Percentiles rank a stretch among this genome's conserved stretches.
These are phyloP conservation scores for Actinia equina DNA, from an alignment of 64 coral and sea anemone species.

Conservation along the genomic window DNA sequence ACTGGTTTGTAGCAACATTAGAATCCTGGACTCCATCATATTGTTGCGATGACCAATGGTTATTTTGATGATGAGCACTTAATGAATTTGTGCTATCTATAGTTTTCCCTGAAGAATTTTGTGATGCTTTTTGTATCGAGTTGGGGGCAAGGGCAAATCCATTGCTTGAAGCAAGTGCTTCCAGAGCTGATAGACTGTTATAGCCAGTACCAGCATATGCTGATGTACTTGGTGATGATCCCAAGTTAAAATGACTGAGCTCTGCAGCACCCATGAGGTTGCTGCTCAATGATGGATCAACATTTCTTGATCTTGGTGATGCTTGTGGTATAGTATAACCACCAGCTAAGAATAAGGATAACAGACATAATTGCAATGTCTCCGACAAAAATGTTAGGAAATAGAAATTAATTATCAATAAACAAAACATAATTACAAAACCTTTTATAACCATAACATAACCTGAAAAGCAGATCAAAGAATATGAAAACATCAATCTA, in stretches of 20 bases:
- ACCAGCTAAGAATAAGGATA: slow-evolving; percentile 21
- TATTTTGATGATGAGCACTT: slow-evolving; percentile 11
- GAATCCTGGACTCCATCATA: neutral
- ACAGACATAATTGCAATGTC: slow-evolving; percentile 10
- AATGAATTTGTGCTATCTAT: neutral
- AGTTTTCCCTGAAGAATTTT: slow-evolving; percentile 5
- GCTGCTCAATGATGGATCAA: slow-evolving; percentile 12
- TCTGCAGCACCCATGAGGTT: neutral
- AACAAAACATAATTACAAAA: neutral
- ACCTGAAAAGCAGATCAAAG: neutral
- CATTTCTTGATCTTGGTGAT: slow-evolving; percentile 40
- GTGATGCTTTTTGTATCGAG: neutral
- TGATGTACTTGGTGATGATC: slow-evolving; percentile 5
- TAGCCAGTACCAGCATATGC: neutral
- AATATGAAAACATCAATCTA: no score
- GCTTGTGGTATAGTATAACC: neutral
- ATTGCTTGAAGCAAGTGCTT: slow-evolving; percentile 69
- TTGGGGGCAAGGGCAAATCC: slow-evolving; percentile 24
- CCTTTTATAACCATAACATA: neutral
- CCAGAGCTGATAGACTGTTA: slow-evolving; percentile 50
- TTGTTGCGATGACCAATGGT: slow-evolving; percentile 2
- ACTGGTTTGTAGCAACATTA: neutral
- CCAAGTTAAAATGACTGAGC: slow-evolving; percentile 20
- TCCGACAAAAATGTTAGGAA: neutral
- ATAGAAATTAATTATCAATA: neutral